A percentile compares a stretch with the other conserved stretches of the same genome.
Conservation (phyloP, 2,113 vertebrate species). For the Corythoichthys haematopterus region DNA sequence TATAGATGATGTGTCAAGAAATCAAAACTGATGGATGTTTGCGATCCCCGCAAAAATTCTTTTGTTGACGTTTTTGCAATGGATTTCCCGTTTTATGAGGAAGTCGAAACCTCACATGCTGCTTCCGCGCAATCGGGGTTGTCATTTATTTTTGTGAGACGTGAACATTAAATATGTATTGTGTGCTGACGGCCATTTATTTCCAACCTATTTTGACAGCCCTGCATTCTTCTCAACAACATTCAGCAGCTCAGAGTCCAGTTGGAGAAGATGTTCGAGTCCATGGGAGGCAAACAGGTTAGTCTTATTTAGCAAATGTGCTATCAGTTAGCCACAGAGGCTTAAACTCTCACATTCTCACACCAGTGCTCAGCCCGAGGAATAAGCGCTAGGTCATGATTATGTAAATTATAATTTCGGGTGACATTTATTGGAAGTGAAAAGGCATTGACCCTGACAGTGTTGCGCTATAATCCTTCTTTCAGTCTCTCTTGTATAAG, state of each 20-base stretch:
- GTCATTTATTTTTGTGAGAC: background rate
- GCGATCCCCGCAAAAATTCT: constrained; percentile 1
- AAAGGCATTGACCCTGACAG: constrained; percentile 41
- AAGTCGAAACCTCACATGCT: constrained; percentile 1
- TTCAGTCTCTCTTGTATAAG: constrained; percentile 7
- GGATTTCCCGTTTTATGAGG: constrained; percentile 15
- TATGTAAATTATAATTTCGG: constrained; percentile 27
- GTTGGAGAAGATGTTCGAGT: constrained; percentile 98
- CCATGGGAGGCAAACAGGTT: constrained; percentile 98
- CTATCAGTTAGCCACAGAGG: constrained; percentile 5
- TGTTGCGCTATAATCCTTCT: constrained; percentile 16
- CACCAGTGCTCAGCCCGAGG: background rate
- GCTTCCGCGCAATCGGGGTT: background rate
- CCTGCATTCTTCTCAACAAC: constrained; percentile 96
- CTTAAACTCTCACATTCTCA: constrained; percentile 8
- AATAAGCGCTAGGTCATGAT: constrained; percentile 26
- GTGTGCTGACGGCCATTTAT: constrained; percentile 1
- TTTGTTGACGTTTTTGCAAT: constrained; percentile 8
- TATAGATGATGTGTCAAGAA: constrained; percentile 39
- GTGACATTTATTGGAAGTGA: constrained; percentile 36
- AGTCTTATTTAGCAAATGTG: constrained; percentile 15
- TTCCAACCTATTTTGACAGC: constrained; percentile 63
- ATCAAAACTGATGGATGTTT: constrained; percentile 36
- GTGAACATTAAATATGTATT: constrained; percentile 8
- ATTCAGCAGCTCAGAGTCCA: constrained; percentile 94